phyloP scores from a whole-genome alignment of 2,113 vertebrate species.

The Xiphophorus couchianus region DNA sequence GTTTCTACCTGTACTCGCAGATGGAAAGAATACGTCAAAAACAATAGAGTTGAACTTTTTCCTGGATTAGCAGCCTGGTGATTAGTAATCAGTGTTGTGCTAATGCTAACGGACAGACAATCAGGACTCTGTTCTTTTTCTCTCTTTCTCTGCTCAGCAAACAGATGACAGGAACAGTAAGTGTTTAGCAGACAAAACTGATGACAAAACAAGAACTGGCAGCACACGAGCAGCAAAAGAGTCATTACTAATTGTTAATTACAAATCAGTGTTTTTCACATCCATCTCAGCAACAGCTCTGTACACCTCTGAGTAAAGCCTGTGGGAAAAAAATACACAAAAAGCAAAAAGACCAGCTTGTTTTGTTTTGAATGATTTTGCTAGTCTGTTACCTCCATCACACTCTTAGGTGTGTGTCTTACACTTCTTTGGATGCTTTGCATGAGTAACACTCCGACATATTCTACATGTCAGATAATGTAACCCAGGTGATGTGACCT shows the following conservation, averaged over 20 bases:
- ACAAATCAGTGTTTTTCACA: conserved; percentile 44
- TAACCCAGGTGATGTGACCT: not conserved
- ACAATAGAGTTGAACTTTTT: conserved; percentile 32
- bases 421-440: not conserved
- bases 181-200: conserved; percentile 48
- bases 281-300: conserved; percentile 30
- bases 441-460: not conserved
- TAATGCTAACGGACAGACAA: conserved; percentile 51
- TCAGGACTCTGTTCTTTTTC: conserved; percentile 50
- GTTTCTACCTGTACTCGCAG: conserved; percentile 21
- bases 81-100: conserved; percentile 69
- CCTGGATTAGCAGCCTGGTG: conserved; percentile 45
- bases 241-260: conserved; percentile 57
- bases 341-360: conserved; percentile 12
- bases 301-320: conserved; percentile 15
- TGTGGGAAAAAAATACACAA: conserved; percentile 2
- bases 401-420: not conserved
- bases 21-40: conserved; percentile 41
- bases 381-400: not conserved
- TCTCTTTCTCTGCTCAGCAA: conserved; percentile 26
- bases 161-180: conserved; percentile 62
- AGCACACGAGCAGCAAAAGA: conserved; percentile 43
- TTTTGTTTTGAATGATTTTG: conserved; percentile 2
- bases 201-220: conserved; percentile 55
- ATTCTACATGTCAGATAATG: not conserved